Base-by-base conservation (phyloP, 2,888 invertebrate genomes). In the Tortricodes alternella region DNA sequence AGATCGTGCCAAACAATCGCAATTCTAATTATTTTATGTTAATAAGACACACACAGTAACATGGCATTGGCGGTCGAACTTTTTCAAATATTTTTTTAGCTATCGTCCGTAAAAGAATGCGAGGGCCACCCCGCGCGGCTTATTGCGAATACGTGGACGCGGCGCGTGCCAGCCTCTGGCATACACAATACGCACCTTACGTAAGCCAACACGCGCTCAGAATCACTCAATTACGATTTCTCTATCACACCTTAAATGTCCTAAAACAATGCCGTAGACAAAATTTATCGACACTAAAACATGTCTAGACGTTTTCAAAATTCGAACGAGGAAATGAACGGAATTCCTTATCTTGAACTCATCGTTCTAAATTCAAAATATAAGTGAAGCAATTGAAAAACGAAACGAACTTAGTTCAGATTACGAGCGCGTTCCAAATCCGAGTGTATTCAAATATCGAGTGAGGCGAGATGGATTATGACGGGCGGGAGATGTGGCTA, bases 341-440 rank as follows among this genome's bases (percentile, higher is more conserved):
- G 63, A 72, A 73, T 67, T 67, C 68, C 80, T 81, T 83, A 83
- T 85, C 83, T 82, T 73, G 66, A 74, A 77, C 74, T 72, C 67
- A 78, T 77, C 83, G 83, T 84, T 87, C 88, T 78, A 88, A 83
- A 89, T 88, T 82, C 85, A 83, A 89, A 89, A 89, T 85, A 83
- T 85, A 78, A 87, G 85, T 87, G 87, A 85, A 86, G 85, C 89
- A 86, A 88, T 88, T 88, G 89, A 88, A 89, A 89, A 89, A 85
- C 83, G 88, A 89, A 86, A 81, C 87, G 81, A 73, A 80, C 76
- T 72, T 80, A 87, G 87, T 87, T 89, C 89, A 76, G 79, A 83
- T 88, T 89, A 85, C 88, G 73, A 73, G 73, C 79, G 80, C 78
- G 88, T 84, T 87, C 89, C 85, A 86, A 87, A 89, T 88, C 85